Percentiles rank a stretch among this genome's conserved stretches.
These are phyloP conservation scores for Epinephelus fuscoguttatus DNA, from an alignment of 2,113 vertebrate genomes.

Conservation along the genomic window DNA sequence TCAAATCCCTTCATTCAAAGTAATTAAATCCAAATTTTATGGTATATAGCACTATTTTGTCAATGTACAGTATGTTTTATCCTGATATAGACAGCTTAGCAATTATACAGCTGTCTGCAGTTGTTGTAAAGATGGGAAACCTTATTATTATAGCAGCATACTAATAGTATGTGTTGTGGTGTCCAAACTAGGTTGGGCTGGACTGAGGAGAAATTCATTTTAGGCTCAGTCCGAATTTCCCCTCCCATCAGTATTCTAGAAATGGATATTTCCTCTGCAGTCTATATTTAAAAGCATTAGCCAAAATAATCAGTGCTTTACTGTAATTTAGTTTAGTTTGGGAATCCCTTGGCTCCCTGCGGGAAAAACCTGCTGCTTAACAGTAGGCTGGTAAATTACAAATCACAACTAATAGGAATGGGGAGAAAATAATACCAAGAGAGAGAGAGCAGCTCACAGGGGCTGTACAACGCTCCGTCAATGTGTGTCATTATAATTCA, in stretches of 20 bases:
- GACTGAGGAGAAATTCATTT: neutral
- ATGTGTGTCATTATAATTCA: constrained; percentile 20
- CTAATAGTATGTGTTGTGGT: neutral
- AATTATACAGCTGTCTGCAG: neutral
- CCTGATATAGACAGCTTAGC: neutral
- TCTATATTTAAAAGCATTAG: constrained; percentile 12
- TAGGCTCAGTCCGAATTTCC: neutral
- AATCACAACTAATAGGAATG: constrained; percentile 29
- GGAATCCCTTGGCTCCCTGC: constrained; percentile 19
- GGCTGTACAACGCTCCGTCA: neutral
- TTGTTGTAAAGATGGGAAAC: neutral
- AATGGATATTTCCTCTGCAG: neutral
- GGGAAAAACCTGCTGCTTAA: neutral
- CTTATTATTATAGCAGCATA: neutral
- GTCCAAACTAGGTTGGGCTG: neutral
- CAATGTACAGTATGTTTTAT: neutral
- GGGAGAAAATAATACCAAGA: neutral
- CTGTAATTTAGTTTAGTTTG: constrained; percentile 21
- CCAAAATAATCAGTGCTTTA: neutral
- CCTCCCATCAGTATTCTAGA: neutral
- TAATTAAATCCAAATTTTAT: neutral
- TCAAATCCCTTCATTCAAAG: neutral
- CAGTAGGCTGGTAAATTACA: neutral
- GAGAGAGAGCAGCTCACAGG: neutral
- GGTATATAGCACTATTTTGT: neutral